phyloP scores from a whole-genome alignment of 1,140 invertebrate genomes.

The Ceratina japonica region DNA sequence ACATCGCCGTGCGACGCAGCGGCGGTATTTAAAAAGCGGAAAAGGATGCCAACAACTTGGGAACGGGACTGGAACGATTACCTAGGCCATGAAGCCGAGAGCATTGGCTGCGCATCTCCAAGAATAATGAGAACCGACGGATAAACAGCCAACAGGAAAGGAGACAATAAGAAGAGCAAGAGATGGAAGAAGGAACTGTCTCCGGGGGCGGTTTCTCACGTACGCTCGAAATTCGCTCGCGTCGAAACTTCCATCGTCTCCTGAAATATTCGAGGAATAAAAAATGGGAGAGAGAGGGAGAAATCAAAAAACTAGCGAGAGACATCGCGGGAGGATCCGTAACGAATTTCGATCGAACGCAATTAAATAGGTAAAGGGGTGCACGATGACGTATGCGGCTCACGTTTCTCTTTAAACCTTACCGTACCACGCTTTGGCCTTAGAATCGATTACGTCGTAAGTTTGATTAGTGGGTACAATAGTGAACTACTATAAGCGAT shows the following conservation, averaged over 20 bases:
- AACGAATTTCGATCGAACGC: conserved; percentile 22
- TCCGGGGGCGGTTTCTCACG: background rate
- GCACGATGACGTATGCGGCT: background rate
- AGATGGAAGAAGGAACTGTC: too few species aligned
- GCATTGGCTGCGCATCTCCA: conserved; percentile 16
- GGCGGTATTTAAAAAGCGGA: conserved; percentile 32
- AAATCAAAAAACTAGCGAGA: background rate
- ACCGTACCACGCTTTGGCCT: conserved; percentile 8
- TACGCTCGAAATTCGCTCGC: background rate
- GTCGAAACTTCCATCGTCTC: background rate
- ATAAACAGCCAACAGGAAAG: conserved; percentile 1
- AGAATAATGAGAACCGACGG: conserved; percentile 34
- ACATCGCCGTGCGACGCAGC: background rate
- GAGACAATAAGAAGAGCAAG: background rate
- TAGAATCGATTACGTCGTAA: conserved; percentile 26
- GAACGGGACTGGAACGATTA: conserved; percentile 13
- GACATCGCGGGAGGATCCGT: background rate
- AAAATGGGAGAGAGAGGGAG: background rate
- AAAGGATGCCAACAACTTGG: conserved; percentile 5
- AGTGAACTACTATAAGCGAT: conserved; percentile 28
- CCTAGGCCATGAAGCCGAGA: background rate
- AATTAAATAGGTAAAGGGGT: background rate
- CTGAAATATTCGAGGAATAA: background rate
- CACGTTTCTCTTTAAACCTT: background rate
- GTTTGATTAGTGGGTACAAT: conserved; percentile 39